These are phyloP conservation scores for Hypocryptadius cinnamomeus DNA, from an alignment of 2,113 vertebrate genomes.

Conservation along the genomic window DNA sequence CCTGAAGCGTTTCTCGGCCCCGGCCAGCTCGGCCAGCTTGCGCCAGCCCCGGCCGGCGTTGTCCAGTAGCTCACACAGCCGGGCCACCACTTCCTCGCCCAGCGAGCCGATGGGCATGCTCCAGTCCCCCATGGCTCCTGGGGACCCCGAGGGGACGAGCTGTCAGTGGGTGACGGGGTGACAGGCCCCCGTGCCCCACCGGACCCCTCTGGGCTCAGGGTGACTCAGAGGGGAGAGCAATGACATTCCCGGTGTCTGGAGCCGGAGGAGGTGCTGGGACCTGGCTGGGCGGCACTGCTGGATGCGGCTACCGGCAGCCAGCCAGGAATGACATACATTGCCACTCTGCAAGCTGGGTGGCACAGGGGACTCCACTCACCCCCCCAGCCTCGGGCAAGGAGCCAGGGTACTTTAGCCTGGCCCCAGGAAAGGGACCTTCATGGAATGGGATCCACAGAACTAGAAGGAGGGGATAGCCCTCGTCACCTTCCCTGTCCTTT, in stretches of 20 bases:
- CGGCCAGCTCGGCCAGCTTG: constrained; percentile 67
- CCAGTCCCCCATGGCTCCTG: constrained; percentile 61
- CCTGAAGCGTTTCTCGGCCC: constrained; percentile 65
- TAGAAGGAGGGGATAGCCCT: not conserved
- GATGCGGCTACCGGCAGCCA: not conserved
- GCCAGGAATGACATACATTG: not conserved
- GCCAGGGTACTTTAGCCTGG: not conserved
- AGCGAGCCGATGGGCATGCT: constrained; percentile 54
- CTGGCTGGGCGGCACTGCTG: not conserved
- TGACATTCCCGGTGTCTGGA: rapidly evolving
- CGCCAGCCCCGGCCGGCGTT: constrained; percentile 75
- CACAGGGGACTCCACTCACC: rapidly evolving
- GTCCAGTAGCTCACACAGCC: constrained; percentile 74
- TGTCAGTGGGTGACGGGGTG: not conserved
- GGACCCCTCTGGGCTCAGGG: not conserved
- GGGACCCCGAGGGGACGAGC: rapidly evolving
- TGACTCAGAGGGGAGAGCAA: not conserved
- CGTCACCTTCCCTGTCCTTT: rapidly evolving
- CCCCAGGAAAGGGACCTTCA: not conserved
- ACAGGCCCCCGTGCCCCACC: rapidly evolving
- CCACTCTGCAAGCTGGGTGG: not conserved
- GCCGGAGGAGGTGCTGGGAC: not conserved
- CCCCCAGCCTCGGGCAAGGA: not conserved
- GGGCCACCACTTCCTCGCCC: constrained; percentile 47
- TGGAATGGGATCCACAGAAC: not conserved